Base-by-base conservation (phyloP, 2,797 vertebrate species). In the Sebastes reedi region DNA sequence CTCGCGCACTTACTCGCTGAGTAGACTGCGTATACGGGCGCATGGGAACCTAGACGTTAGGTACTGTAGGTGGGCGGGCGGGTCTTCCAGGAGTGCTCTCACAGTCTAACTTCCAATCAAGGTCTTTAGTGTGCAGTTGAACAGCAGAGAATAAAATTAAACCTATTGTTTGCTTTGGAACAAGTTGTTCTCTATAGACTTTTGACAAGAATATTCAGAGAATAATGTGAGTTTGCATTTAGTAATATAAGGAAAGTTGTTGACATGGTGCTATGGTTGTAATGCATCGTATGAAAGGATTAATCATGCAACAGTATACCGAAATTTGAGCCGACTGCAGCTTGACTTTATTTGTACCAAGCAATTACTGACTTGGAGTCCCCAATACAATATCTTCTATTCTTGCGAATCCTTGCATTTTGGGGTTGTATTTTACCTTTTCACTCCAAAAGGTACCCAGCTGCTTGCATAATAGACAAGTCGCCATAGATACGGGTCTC, bases 401-500 rank as follows among this genome's bases (percentile, higher is more conserved):
- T 18, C 22, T 30, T 3, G 8, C 6, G 8, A 34, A 67, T 64
- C 25, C 8, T 64, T 58, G 52, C 25, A 6, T 61, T 30, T 25
- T 34, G 22, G 7, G 7, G 7, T 24, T 11, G 0, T 24, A 55
- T 67, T 73, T 69, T 13, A 54, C 55, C 39, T 56, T 69, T 58
- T 78, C 59, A 54, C 39, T 39, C 58, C 64, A 72, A 52, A 66
- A 54, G 34, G 34, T 69, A 16, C 13, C 29, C 34, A 16, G 18
- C 24, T 65, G 29, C 30, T 64, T 32, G 27, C 70, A 36, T 55
- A 25, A 3, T 6, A 67, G 71, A 64, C 4, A 4, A n/a, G 67
- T 85, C 32, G 5, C 67, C 54, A 61, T 85, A 24, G 67, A 72
- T 67, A 75, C 32, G 8, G 22, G 59, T 65, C 18, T 73, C 25